Evolutionary conservation across 2,888 invertebrate species (phyloP).

Genomic region (Mesodorylaimus sp.): DNA sequence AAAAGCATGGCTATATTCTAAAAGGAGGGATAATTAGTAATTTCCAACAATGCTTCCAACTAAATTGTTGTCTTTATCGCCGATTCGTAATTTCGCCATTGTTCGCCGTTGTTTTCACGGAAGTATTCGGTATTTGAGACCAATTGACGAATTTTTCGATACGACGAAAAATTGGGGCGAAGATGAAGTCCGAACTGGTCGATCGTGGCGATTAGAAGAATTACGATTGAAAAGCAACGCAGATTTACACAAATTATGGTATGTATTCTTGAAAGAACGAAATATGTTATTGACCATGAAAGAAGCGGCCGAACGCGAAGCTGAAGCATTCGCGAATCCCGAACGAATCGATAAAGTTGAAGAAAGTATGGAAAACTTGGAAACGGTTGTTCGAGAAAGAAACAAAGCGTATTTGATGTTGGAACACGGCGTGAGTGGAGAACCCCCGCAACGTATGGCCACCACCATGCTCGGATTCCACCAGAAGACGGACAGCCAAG

Average conservation of each 20-base stretch:
- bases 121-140: too few relatives aligned
- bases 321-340: constrained; percentile 25
- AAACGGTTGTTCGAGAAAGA: constrained; percentile 70
- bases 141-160: constrained; percentile 2
- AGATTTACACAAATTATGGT: constrained; percentile 94
- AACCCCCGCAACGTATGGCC: constrained; percentile 15
- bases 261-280: constrained; percentile 63
- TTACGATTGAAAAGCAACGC: constrained; percentile 77
- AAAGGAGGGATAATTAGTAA: too few relatives aligned
- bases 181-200: constrained; percentile 35
- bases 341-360: constrained; percentile 43
- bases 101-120: too few relatives aligned
- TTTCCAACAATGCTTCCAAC: too few relatives aligned
- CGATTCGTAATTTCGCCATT: too few relatives aligned
- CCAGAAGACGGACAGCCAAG: too few relatives aligned
- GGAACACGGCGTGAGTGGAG: constrained; percentile 59
- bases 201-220: constrained; percentile 74
- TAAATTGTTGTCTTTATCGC: too few relatives aligned
- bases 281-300: constrained; percentile 95
- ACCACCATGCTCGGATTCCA: constrained; percentile 9
- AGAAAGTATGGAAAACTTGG: constrained; percentile 81
- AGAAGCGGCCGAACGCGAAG: constrained; percentile 38
- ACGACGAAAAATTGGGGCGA: constrained; percentile 2
- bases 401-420: constrained; percentile 69
- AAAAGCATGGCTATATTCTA: too few relatives aligned